phyloP scores from a whole-genome alignment of 2,113 vertebrate species.

The Hypanus sabinus region DNA sequence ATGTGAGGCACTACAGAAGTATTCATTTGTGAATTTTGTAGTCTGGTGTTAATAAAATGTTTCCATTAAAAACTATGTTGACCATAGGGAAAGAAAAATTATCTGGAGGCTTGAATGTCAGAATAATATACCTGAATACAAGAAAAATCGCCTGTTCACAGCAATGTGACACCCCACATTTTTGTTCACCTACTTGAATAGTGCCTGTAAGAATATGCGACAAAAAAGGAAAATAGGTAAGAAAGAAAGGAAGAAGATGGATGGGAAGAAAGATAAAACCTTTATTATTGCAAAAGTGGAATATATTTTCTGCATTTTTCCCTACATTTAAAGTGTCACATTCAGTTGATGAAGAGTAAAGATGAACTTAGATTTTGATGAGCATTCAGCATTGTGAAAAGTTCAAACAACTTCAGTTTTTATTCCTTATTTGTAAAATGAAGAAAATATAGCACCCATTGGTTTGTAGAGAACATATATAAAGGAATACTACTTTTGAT shows the following conservation, averaged over 20 bases:
- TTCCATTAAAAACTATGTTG: neutral
- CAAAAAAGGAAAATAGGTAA: neutral
- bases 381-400: neutral
- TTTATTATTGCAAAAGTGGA: neutral
- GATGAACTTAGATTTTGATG: neutral
- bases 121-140: neutral
- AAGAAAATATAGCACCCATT: neutral
- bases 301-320: neutral
- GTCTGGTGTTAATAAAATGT: neutral
- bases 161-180: neutral
- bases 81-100: neutral
- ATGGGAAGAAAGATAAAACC: neutral
- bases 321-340: neutral
- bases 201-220: neutral
- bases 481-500: neutral
- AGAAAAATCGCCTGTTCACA: neutral
- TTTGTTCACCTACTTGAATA: neutral
- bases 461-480: neutral
- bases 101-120: neutral
- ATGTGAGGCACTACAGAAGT: neutral
- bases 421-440: neutral
- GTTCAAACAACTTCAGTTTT: neutral
- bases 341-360: neutral
- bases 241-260: neutral
- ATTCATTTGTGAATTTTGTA: neutral